Percentiles rank a stretch among this genome's conserved stretches.
phyloP scores from a whole-genome alignment of 2,888 invertebrate species.

The Conchocele bisecta region DNA sequence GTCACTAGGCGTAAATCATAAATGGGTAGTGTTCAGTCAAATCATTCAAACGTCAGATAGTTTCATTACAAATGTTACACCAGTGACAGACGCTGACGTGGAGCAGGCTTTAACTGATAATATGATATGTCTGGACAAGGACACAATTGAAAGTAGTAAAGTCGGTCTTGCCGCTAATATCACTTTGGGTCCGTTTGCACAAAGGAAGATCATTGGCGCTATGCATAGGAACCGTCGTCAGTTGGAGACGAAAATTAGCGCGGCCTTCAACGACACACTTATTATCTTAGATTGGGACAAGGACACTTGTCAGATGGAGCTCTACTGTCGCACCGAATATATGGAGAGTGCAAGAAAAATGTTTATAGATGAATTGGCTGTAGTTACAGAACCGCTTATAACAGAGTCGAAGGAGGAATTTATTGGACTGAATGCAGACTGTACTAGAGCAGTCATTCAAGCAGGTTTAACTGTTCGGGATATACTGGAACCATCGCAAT shows the following conservation, averaged over 20 bases:
- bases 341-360: slow-evolving; percentile 8
- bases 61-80: slow-evolving; percentile 72
- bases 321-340: slow-evolving; percentile 57
- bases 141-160: slow-evolving; percentile 48
- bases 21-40: slow-evolving; percentile 74
- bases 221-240: slow-evolving; percentile 58
- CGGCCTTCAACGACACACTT: slow-evolving; percentile 40
- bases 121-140: slow-evolving; percentile 52
- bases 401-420: slow-evolving; percentile 48
- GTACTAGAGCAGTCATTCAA: slow-evolving; percentile 62
- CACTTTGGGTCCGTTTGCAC: slow-evolving; percentile 60
- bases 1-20: slow-evolving; percentile 63
- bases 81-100: slow-evolving; percentile 66
- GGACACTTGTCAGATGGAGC: slow-evolving; percentile 58
- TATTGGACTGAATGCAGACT: slow-evolving; percentile 36
- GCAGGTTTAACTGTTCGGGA: slow-evolving; percentile 61
- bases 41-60: slow-evolving; percentile 70
- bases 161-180: slow-evolving; percentile 51
- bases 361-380: slow-evolving; percentile 16
- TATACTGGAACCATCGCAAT: slow-evolving; percentile 67
- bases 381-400: slow-evolving; percentile 25
- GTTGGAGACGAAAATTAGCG: slow-evolving; percentile 54
- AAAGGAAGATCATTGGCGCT: slow-evolving; percentile 66
- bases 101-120: slow-evolving; percentile 43
- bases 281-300: slow-evolving; percentile 67